Percentiles rank a stretch among this genome's conserved stretches.
Conservation (phyloP, 30 jellyfish, hydroid and myxozoan genomes). For the Nemopilema nomurai region DNA sequence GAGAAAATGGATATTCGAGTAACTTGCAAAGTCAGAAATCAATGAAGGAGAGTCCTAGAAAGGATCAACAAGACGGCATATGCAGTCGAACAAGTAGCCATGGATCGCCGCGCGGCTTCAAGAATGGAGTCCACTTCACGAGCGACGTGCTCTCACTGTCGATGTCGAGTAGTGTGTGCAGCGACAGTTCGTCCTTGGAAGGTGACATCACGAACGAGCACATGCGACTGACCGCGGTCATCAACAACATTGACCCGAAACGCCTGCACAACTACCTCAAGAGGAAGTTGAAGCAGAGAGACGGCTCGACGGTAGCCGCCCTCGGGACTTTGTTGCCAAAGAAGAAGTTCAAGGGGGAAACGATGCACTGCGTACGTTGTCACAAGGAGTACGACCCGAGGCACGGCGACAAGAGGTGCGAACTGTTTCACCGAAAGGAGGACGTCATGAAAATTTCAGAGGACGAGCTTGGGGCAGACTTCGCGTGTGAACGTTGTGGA, state of each 20-base stretch:
- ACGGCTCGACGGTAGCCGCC: conserved; percentile 26
- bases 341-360: conserved; percentile 69
- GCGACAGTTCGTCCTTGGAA: conserved; percentile 61
- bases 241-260: conserved; percentile 71
- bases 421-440: conserved; percentile 42
- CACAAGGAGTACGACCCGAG: conserved; percentile 81
- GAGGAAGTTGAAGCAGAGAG: conserved; percentile 50
- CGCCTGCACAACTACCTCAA: conserved; percentile 62
- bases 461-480: conserved; percentile 68
- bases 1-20: background rate
- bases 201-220: conserved; percentile 58
- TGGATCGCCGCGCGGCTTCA: background rate
- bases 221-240: conserved; percentile 59
- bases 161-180: conserved; percentile 37
- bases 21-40: background rate
- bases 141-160: conserved; percentile 39
- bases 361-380: conserved; percentile 87
- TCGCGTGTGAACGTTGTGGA: conserved; percentile 77
- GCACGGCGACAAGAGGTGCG: conserved; percentile 67
- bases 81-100: background rate
- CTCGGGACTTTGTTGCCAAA: conserved; percentile 70
- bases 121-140: background rate
- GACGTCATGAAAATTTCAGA: conserved; percentile 74
- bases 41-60: background rate
- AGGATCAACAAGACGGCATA: background rate